Evolutionary conservation across 2,797 vertebrate genomes (phyloP), one percentile per base, ranked within the genome.

Genomic region (Sternarchorhynchus goeldii): DNA sequence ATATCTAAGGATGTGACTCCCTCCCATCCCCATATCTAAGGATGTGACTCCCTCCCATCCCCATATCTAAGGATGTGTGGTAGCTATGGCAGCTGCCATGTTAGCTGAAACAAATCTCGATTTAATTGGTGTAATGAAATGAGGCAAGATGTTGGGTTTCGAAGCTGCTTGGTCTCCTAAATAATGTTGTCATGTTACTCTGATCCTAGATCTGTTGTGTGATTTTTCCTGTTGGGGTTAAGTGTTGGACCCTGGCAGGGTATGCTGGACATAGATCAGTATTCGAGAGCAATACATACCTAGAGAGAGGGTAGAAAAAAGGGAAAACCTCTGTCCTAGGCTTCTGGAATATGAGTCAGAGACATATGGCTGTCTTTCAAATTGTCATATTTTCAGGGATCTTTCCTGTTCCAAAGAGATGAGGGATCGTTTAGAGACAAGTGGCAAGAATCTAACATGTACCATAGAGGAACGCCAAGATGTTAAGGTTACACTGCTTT

Each of bases 81-180:
- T 45, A 63, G 70, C 67, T 41, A 70, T 55, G 20, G 41, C 66
- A 62, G 41, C 60, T 53, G 60, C 63, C 69, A 68, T 68, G 56
- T 74, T 85, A 62, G 58, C 76, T 78, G 83, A 88, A 87, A 83
- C 57, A 85, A 73, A 90, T 91, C 86, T 91, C 91, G 89, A 86
- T 90, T 91, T 91, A 89, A 90, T 92, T 86, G 84, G 81, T 79
- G 86, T 89, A 88, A 91, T 91, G 89, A 92, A 92, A 91, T 86
- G 85, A 89, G 82, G 86, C 89, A 87, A 89, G 88, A 85, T 86
- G 86, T 83, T 84, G 77, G 80, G 82, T 89, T 89, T 91, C 88
- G 86, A 85, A 90, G 88, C 85, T 76, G 74, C 67, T 81, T 85
- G 85, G 62, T 68, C 76, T 58, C 71, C 79, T 75, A 86, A 57